Base-by-base conservation (phyloP, 2,888 invertebrate genomes). In the Morpho achilles region DNA sequence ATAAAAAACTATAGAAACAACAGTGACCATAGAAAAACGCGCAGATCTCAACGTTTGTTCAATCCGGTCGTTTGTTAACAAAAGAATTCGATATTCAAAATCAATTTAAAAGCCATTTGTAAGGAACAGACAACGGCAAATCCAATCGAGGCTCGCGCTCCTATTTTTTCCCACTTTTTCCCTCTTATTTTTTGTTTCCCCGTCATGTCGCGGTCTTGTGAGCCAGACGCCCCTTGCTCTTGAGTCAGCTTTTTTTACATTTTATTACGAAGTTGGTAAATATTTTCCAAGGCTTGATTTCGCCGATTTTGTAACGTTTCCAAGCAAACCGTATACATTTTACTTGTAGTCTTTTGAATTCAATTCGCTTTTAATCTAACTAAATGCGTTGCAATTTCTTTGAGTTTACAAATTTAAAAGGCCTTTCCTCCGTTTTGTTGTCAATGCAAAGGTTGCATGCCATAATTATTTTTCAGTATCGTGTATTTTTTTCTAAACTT, bases 31-130 rank as follows among this genome's bases (percentile, higher is more conserved):
- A 42, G 55, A 49, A 55, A 53, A 59, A 50, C 41, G 41, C 22
- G 8, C 42, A 50, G 42, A n/a, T 44, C 55, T 58, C 56, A 50
- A 22, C 47, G 46, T 56, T 61, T 58, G 51, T 62, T 59, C 59
- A 48, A 56, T 58, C 63, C 61, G 61, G 56, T 60, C 77, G 76
- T 80, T 80, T 80, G 75, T 80, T 78, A 75, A 77, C 74, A 74
- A 79, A 77, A 77, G 70, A 72, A 72, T 75, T 80, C 77, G 73
- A 81, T 82, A 83, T 84, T 82, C 80, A 82, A 82, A 88, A 88
- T 86, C 88, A 85, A 89, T 88, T 87, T 84, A 80, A 84, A 87
- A 85, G 76, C 84, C 82, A 87, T 87, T 89, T 87, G 87, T 84
- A 83, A 82, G 82, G 83, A 82, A 86, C 87, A 87, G 87, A 89